These are phyloP conservation scores for Cynaeus angustus DNA, from an alignment of 2,888 invertebrate species.

Conservation along the genomic window DNA sequence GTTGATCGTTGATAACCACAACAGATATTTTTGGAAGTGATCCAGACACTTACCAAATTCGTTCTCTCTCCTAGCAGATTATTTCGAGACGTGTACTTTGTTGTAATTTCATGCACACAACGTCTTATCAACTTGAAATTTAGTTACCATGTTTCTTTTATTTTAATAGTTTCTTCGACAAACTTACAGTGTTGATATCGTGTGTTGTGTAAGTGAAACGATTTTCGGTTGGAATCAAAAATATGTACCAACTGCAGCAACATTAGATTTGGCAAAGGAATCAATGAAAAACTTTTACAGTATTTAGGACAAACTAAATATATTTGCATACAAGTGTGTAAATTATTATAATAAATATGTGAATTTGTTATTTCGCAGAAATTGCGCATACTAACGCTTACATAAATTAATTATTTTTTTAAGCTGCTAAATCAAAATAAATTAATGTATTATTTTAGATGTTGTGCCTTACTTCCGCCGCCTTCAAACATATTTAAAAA, in stretches of 20 bases:
- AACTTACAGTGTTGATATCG: slow-evolving; percentile 16
- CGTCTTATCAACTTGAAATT: slow-evolving; percentile 57
- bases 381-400: slow-evolving; percentile 8
- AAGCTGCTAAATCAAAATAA: not conserved
- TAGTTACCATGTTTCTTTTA: slow-evolving; percentile 12
- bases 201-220: slow-evolving; percentile 27
- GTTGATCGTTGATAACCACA: slow-evolving; percentile 60
- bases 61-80: slow-evolving; percentile 64
- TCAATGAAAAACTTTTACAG: slow-evolving; percentile 23
- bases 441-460: slow-evolving; percentile 10
- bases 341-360: not conserved
- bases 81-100: slow-evolving; percentile 68
- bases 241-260: not conserved
- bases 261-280: slow-evolving; percentile 23
- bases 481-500: slow-evolving; percentile 9
- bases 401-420: slow-evolving; percentile 16
- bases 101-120: slow-evolving; percentile 65
- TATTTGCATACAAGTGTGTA: slow-evolving; percentile 11
- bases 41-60: slow-evolving; percentile 65
- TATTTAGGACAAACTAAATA: slow-evolving; percentile 24
- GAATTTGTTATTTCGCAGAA: slow-evolving; percentile 11
- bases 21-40: slow-evolving; percentile 64
- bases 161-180: slow-evolving; percentile 11
- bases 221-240: not conserved
- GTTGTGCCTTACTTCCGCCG: not conserved